Base-by-base conservation (phyloP, 2,888 invertebrate species). In the Caenorhabditis sp. region DNA sequence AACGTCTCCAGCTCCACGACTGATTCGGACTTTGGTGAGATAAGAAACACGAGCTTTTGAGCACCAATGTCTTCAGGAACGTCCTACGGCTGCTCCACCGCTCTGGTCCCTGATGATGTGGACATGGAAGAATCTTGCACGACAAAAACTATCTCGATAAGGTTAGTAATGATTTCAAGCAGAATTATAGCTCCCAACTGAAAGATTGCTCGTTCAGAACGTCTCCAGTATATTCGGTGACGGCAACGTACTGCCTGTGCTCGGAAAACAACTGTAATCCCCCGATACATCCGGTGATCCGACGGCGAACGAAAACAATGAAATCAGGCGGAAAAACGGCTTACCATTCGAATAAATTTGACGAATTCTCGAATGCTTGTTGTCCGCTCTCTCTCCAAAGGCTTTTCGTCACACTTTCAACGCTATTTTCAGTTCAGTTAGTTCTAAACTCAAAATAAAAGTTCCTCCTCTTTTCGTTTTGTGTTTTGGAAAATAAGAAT, bases 1-100 rank as follows among this genome's bases (percentile, higher is more conserved):
- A 80, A 80, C 35, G 80, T 80, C 15, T 74, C 78, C 17, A 74
- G 71, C 4, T 58, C 74, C 1, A 24, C 30, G 6, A 65, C 66
- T n/a, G 70, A 68, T 24, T 74, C 73, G 24, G 68, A 62, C 50
- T 75, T 75, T 30, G 75, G 74, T 74, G 30, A 3, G 41, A n/a
- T 9, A 17, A 7, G 4, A 0, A 17, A 1, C 11, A 5, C 22
- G 11, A 20, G 27, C 26, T n/a, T n/a, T n/a, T n/a, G n/a, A n/a
- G n/a, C n/a, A n/a, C n/a, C n/a, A n/a, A n/a, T n/a, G n/a, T 17
- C 17, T 45, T 46, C 63, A 72, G 72, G 72, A 52, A 62, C 65
- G 2, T 65, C 73, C 9, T 73, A 73, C 22, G 73, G 73, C n/a
- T 73, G 73, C 45, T 65, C 73, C 1, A 59, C 65, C 6, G 62